These are phyloP conservation scores for Geophilus truncorum DNA, from an alignment of 2,888 invertebrate species.

Conservation along the genomic window DNA sequence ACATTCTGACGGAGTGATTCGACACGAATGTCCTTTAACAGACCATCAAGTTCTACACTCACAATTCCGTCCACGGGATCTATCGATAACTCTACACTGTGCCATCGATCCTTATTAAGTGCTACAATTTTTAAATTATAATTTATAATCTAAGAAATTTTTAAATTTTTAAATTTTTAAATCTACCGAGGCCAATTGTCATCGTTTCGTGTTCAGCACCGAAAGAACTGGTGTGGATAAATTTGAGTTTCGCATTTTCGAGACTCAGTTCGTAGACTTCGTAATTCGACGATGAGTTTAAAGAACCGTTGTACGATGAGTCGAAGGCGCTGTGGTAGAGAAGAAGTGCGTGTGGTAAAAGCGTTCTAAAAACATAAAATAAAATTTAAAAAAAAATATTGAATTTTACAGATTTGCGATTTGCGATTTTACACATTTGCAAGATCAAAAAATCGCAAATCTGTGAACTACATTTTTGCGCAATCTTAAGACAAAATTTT, in stretches of 20 bases:
- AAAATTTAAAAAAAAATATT: too few relatives aligned
- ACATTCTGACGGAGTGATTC: constrained; percentile 70
- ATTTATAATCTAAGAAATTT: neutral
- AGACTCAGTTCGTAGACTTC: neutral
- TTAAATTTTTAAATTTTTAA: constrained; percentile 19
- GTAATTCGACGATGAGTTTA: neutral
- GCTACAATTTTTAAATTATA: constrained; percentile 47
- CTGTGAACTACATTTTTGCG: too few relatives aligned
- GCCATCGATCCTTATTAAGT: constrained; percentile 83
- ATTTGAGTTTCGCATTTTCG: constrained; percentile 84
- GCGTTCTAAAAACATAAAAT: constrained; percentile 62
- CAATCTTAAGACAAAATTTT: too few relatives aligned
- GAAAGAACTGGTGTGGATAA: constrained; percentile 71
- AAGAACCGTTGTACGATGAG: neutral
- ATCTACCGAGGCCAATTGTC: constrained; percentile 69
- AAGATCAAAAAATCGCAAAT: too few relatives aligned
- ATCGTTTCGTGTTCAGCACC: constrained; percentile 78
- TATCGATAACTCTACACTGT: constrained; percentile 77
- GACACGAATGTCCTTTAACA: constrained; percentile 70
- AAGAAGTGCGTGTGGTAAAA: constrained; percentile 77
- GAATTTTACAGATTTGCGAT: too few relatives aligned
- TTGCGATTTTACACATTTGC: too few relatives aligned
- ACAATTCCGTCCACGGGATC: constrained; percentile 80
- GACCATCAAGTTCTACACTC: constrained; percentile 79
- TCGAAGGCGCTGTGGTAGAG: constrained; percentile 68